Evolutionary conservation across 2,797 vertebrate genomes (phyloP), one percentile per base, ranked within the genome.

Genomic region (Rallus crepitans): DNA sequence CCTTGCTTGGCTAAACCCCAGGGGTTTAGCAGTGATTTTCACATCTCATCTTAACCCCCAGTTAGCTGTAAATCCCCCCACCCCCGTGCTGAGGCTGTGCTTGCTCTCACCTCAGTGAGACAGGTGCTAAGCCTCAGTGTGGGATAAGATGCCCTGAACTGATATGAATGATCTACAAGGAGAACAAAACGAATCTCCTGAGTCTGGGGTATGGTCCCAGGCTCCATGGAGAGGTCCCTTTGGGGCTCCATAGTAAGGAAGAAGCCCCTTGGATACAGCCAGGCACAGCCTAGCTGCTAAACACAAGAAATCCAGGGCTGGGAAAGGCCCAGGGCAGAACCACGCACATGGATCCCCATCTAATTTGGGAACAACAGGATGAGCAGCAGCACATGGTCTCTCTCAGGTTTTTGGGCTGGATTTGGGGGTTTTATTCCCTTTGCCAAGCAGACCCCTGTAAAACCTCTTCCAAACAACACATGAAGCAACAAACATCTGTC

Each of bases 51-150:
- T 33, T 17, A 35, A 90, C 31, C 94, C 98, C 59, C 98, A 98
- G 40, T 13, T 88, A 97, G 79, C 97, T 98, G 97, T 55, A 98
- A 98, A 98, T 97, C 97, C 79, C 11, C 40, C 57, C 80, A 63
- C 11, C 40, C 57, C 80, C 66, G 47, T 7, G 2, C 27, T 6
- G 53, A 48, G 93, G 84, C 72, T 24, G 77, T 42, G 91, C 90
- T 77, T 20, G 35, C 73, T 90, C 90, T 85, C 77, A 71, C 79
- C 92, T 70, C 7, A 2, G 24, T 53, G 25, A 12, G 66, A 21
- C 3, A 33, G 56, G 55, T 48, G 13, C 24, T 75, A 87, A 96
- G 24, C 65, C 40, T 61, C 30, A 0, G 68, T 52, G 3, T 66
- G 96, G 94, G 89, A 92, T 87, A 39, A 25, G 94, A 57, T 92